Percentiles rank a stretch among this genome's conserved stretches.
Evolutionary conservation across 2,797 vertebrate genomes (phyloP).

Genomic region (Gorsachius magnificus): DNA sequence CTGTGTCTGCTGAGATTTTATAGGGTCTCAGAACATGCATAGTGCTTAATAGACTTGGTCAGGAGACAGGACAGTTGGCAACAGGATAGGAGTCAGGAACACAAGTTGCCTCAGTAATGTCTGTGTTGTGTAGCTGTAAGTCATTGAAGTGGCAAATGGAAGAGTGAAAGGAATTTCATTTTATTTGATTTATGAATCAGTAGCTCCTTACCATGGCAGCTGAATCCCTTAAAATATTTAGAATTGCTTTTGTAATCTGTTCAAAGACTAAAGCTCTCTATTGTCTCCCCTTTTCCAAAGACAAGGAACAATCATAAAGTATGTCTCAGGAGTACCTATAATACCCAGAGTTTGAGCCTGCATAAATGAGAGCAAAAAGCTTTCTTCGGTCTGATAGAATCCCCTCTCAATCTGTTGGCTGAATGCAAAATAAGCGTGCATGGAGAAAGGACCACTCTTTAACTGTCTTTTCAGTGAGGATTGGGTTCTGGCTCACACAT

Average conservation of each 20-base stretch:
- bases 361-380: conserved; percentile 56
- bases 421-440: not conserved
- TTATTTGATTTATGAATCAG: conserved; percentile 53
- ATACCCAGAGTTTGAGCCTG: conserved; percentile 53
- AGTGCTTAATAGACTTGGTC: not conserved
- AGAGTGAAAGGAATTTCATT: conserved; percentile 23
- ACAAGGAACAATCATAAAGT: conserved; percentile 48
- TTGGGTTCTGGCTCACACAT: not conserved
- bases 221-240: conserved; percentile 52
- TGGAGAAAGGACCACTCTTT: not conserved
- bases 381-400: conserved; percentile 44
- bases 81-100: not conserved
- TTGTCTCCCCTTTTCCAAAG: conserved; percentile 49
- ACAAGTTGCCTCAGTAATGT: not conserved
- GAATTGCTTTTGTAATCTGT: conserved; percentile 54
- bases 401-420: not conserved
- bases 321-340: conserved; percentile 54
- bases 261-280: conserved; percentile 51
- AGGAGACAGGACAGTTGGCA: not conserved
- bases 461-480: not conserved
- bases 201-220: conserved; percentile 29
- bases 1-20: not conserved
- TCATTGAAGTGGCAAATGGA: not conserved
- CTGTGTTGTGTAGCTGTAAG: not conserved
- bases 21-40: rapidly evolving